Base-by-base conservation (phyloP, 2,797 vertebrate genomes). In the Manis crassicaudata region DNA sequence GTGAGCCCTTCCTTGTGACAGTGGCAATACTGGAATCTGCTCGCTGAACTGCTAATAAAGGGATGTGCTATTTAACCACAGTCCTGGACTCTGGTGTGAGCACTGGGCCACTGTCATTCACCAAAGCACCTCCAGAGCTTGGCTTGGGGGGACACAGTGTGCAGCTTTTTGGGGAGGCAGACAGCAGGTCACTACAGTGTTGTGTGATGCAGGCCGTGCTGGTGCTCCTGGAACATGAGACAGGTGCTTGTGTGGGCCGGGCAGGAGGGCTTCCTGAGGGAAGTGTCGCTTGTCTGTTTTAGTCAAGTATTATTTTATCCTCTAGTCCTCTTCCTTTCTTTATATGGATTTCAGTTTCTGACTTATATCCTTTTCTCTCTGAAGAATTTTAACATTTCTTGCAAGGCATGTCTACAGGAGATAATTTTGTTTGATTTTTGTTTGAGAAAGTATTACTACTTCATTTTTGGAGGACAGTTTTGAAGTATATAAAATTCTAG, bases 41-140 rank as follows among this genome's bases (percentile, higher is more conserved):
- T 88, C 65, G 12, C 79, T 84, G 76, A 97, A 84, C 43, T 75
- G 75, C 52, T 91, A 97, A 98, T 98, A 98, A 98, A 98, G 84
- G 96, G 83, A 92, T 37, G 3, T n/a, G 52, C 73, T 96, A 90
- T 96, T 96, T 95, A 96, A 90, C 88, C 87, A 56, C 40, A 14
- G 7, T 13, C 11, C 40, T n/a, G 9, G 79, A 20, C 35, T 83
- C 88, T 67, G n/a, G 29, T 68, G n/a, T 21, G 21, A 43, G 20
- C 37, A 32, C 25, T 60, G 20, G 85, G 46, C 40, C 37, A 2
- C 7, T 27, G 65, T 6, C 20, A 12, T 46, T 37, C 32, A 5
- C 67, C 2, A 37, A 46, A 56, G 52, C 13, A 23, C 76, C 32
- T 84, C 18, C 7, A 6, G 12, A 10, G 29, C 50, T 73, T 35